Evolutionary conservation across 1,140 invertebrate species (phyloP), one percentile per base, ranked within the genome.

Genomic region (Euborellia annulipes): DNA sequence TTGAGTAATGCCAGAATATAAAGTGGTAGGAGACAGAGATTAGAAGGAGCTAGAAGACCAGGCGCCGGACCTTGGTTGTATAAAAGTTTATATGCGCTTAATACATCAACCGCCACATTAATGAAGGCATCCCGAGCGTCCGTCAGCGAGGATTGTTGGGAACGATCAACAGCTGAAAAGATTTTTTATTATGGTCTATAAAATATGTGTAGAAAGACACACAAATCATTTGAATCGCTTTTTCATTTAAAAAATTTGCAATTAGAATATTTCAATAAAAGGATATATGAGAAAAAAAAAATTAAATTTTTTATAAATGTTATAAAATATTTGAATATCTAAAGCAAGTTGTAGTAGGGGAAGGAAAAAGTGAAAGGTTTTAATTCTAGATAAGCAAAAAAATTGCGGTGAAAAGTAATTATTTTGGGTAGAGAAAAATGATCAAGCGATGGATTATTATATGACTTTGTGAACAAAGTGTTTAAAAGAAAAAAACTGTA

Each of bases 91-190:
- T 84, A 97, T 3, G 90, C 78, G 40, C 76, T 76, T 20, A 98
- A 65, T 49, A 87, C 76, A 68, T 99, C 95, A 37, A 94, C 76
- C 2, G 82, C 87, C 32, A 90, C 92, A 67, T 96, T 97, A 36
- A 95, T 85, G 46, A 98, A 74, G 8, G 93, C 95, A 65, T 99
- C 95, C 40, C 91, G 69, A 3, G 94, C 94, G 67, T 98, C 94
- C 3, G 77, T 73, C 53, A 98, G 64, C 34, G 82, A 87, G 9
- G 86, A 83, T 36, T 82, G 72, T 48, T 85, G 68, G 48, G 86
- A 89, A 41, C 90, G 73, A 62, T 99, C 95, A 18, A 95, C 92
- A 54, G 91, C 89, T 87, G 57, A 55, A 66, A n/a, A n/a, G n/a
- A n/a, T n/a, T n/a, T n/a, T n/a, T n/a, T n/a, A 55, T 43, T 46